Conservation (phyloP, 2,797 vertebrate species). For the Miichthys miiuy region DNA sequence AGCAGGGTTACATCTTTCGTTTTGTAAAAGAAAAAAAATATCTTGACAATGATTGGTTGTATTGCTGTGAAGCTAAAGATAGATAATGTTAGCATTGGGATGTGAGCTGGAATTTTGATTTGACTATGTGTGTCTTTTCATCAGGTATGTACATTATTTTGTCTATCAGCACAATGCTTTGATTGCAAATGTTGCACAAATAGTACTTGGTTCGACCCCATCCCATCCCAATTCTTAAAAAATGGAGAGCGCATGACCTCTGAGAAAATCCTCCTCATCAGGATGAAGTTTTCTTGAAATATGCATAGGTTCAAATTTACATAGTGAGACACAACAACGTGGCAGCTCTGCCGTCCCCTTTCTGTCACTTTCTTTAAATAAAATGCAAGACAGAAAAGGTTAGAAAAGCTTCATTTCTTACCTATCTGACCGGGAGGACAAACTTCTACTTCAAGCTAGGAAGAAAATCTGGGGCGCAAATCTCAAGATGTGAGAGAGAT, state of each 20-base stretch:
- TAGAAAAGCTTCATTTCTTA: slow-evolving; percentile 24
- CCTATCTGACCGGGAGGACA: not conserved
- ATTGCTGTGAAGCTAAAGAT: not conserved
- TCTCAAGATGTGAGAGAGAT: slow-evolving; percentile 6
- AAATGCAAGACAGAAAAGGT: slow-evolving; percentile 25
- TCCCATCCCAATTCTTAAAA: slow-evolving; percentile 8
- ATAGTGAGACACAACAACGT: slow-evolving; percentile 48
- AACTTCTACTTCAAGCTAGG: slow-evolving; percentile 3
- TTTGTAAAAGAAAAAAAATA: not conserved
- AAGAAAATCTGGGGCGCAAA: slow-evolving; percentile 15
- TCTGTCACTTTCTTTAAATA: slow-evolving; percentile 28
- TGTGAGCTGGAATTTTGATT: not conserved
- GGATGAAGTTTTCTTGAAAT: slow-evolving; percentile 41
- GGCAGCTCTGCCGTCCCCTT: slow-evolving; percentile 26
- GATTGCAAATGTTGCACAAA: slow-evolving; percentile 10
- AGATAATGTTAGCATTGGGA: not conserved
- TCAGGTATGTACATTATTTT: slow-evolving; percentile 20
- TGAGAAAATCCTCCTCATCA: slow-evolving; percentile 8
- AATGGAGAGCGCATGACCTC: not conserved
- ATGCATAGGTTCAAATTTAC: slow-evolving; percentile 41
- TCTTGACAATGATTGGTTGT: not conserved
- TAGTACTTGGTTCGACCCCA: not conserved
- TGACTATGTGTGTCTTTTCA: slow-evolving; percentile 11
- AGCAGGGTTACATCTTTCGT: not conserved
- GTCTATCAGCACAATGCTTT: slow-evolving; percentile 11